Percentiles rank a stretch among this genome's conserved stretches.
These are phyloP conservation scores for Camponotus floridanus DNA, from an alignment of 1,140 invertebrate species.

Conservation along the genomic window DNA sequence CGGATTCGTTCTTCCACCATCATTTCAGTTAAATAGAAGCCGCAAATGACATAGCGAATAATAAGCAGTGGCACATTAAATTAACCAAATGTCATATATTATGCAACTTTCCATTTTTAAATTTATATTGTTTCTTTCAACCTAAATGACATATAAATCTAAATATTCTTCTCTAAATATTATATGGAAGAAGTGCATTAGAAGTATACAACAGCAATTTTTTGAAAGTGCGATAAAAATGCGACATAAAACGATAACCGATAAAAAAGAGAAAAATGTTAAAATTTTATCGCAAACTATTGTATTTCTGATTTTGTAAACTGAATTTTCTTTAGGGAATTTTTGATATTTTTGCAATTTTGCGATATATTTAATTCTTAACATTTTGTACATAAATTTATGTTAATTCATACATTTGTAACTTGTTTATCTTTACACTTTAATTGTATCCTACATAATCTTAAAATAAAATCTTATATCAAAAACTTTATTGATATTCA, in stretches of 20 bases:
- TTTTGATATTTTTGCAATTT: background rate
- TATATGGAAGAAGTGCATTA: background rate
- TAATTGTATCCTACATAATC: background rate
- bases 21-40: constrained; percentile 70
- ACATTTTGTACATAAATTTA: constrained; percentile 20
- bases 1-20: constrained; percentile 68
- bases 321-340: background rate
- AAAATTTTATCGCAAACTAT: background rate
- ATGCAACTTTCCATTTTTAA: constrained; percentile 9
- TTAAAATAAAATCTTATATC: constrained; percentile 30
- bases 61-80: constrained; percentile 60
- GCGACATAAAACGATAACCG: background rate
- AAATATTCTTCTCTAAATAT: background rate
- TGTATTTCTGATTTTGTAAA: background rate
- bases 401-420: background rate
- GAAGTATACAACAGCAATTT: background rate
- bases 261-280: background rate
- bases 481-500: constrained; percentile 27
- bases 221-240: too few species aligned
- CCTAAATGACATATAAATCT: background rate
- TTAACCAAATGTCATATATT: constrained; percentile 46
- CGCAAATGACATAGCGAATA: constrained; percentile 70
- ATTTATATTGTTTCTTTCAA: background rate
- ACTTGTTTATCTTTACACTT: background rate
- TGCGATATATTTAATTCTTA: background rate